Percentiles rank a stretch among this genome's conserved stretches.
These are phyloP conservation scores for Lemur catta DNA, from an alignment of 2,797 vertebrate genomes.

Conservation along the genomic window DNA sequence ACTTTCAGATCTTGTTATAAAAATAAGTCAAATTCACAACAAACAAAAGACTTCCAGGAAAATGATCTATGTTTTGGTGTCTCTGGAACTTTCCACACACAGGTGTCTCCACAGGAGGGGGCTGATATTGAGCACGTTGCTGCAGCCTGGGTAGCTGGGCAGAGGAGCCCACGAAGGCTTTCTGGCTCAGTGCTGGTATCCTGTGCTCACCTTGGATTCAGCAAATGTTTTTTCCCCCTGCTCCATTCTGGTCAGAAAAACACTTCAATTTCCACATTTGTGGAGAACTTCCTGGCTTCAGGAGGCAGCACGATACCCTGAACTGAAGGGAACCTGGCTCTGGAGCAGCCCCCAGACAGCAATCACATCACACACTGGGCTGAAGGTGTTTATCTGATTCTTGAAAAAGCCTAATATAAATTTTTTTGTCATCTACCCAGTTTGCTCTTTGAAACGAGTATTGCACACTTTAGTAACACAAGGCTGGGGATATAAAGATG, in stretches of 20 bases:
- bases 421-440: no score
- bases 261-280: background rate
- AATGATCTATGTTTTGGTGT: background rate
- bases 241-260: background rate
- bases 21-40: background rate
- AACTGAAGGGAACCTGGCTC: background rate
- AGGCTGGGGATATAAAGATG: background rate
- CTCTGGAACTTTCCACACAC: background rate
- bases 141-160: accelerated
- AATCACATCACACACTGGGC: background rate
- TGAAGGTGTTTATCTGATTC: background rate
- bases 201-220: background rate
- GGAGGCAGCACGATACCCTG: background rate
- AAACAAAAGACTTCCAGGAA: background rate
- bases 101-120: background rate
- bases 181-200: background rate
- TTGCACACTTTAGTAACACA: background rate
- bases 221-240: background rate
- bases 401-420: background rate
- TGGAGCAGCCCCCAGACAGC: background rate
- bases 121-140: accelerated
- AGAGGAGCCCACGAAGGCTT: accelerated
- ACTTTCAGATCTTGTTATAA: background rate
- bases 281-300: background rate
- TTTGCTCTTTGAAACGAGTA: background rate